These are phyloP conservation scores for Xylophagus ater DNA, from an alignment of 2,888 invertebrate species.

Conservation along the genomic window DNA sequence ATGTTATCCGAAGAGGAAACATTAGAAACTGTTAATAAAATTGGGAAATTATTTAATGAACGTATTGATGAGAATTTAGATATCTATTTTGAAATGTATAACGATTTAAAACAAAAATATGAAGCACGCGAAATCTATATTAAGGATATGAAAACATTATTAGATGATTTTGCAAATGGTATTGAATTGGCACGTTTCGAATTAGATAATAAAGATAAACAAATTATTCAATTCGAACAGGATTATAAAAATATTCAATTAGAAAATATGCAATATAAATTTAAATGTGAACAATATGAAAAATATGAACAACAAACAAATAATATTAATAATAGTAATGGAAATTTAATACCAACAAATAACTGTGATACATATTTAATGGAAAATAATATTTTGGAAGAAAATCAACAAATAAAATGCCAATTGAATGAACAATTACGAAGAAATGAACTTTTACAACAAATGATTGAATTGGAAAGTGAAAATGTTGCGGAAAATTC, in stretches of 20 bases:
- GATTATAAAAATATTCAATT: constrained; percentile 36
- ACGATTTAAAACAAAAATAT: constrained; percentile 36
- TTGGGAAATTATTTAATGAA: constrained; percentile 39
- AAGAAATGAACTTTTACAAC: constrained; percentile 18
- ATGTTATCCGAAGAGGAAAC: constrained; percentile 38
- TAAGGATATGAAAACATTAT: constrained; percentile 37
- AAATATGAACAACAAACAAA: constrained; percentile 6
- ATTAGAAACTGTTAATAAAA: constrained; percentile 38
- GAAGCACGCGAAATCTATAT: constrained; percentile 37
- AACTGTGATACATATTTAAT: constrained; percentile 8
- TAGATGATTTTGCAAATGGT: constrained; percentile 38
- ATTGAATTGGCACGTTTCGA: constrained; percentile 37
- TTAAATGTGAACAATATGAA: constrained; percentile 16
- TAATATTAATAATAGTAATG: not conserved
- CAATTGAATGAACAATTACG: constrained; percentile 17
- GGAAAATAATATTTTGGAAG: constrained; percentile 16
- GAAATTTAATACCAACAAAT: too few relatives aligned
- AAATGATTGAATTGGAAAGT: constrained; percentile 19
- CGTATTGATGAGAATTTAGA: constrained; percentile 35
- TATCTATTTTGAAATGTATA: constrained; percentile 36
- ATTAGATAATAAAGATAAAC: constrained; percentile 36
- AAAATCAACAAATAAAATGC: constrained; percentile 18
- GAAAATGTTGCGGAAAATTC: constrained; percentile 17
- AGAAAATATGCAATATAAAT: constrained; percentile 36
- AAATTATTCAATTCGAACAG: constrained; percentile 29